These are phyloP conservation scores for Aurelia sp. DNA, from an alignment of 30 jellyfish, hydroid and myxozoan genomes.

Conservation along the genomic window DNA sequence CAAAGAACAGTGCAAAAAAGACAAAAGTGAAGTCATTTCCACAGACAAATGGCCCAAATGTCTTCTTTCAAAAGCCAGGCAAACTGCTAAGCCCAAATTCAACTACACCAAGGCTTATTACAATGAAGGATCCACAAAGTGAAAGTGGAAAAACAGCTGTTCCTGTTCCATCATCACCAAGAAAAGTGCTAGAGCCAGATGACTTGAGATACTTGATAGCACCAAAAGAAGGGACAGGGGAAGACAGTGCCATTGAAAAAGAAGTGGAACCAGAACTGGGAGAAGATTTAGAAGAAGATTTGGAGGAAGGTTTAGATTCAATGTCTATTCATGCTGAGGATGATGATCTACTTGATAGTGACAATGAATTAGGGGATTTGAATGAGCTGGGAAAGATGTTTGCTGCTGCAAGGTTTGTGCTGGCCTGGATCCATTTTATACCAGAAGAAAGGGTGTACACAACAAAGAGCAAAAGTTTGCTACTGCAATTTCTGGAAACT, in stretches of 20 bases:
- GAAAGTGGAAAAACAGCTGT: too few relatives aligned
- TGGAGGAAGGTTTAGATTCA: slow-evolving; percentile 49
- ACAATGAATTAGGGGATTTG: slow-evolving; percentile 12
- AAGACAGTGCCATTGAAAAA: neutral
- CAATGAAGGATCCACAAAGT: too few relatives aligned
- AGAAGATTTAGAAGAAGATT: slow-evolving; percentile 10
- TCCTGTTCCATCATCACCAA: neutral
- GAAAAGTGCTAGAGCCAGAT: neutral
- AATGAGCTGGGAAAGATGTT: slow-evolving; percentile 52
- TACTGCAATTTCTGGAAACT: too few relatives aligned
- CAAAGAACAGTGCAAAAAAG: neutral
- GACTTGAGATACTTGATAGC: slow-evolving; percentile 13
- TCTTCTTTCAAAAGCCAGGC: too few relatives aligned
- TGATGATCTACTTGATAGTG: slow-evolving; percentile 53
- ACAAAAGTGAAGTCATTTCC: neutral
- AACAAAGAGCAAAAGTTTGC: too few relatives aligned
- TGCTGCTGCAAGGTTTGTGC: slow-evolving; percentile 6
- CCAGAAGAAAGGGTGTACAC: too few relatives aligned
- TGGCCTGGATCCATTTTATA: too few relatives aligned
- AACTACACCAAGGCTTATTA: too few relatives aligned
- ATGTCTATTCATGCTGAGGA: slow-evolving; percentile 84
- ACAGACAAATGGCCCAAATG: too few relatives aligned
- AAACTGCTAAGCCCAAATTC: too few relatives aligned
- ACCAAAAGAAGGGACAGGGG: neutral
- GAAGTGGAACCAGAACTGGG: neutral